A percentile compares a stretch with the other conserved stretches of the same genome.
Conservation (phyloP, 2,113 vertebrate genomes). For the Lagopus leucura region DNA sequence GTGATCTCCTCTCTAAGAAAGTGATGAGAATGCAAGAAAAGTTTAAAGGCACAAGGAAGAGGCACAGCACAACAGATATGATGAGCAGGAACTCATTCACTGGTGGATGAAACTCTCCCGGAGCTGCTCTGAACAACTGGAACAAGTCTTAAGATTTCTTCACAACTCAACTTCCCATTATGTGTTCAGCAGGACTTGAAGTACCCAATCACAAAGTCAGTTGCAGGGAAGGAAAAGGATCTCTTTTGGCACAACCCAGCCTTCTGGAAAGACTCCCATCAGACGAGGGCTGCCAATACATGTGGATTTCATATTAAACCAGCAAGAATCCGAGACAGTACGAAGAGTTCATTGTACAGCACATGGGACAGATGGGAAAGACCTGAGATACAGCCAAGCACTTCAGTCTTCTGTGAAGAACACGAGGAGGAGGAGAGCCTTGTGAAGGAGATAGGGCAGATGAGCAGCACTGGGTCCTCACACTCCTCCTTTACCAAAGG, state of each 20-base stretch:
- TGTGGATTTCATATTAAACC: neutral
- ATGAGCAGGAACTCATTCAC: neutral
- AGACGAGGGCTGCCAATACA: neutral
- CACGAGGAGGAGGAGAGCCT: neutral
- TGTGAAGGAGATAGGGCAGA: neutral
- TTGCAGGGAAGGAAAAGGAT: neutral
- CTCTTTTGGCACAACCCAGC: neutral
- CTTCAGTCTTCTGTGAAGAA: neutral
- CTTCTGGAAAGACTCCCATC: neutral
- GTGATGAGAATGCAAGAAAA: rapidly evolving
- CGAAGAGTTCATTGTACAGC: rapidly evolving
- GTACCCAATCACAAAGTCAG: neutral
- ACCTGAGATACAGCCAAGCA: rapidly evolving
- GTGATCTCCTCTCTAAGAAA: neutral
- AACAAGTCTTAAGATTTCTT: neutral
- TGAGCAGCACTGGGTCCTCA: neutral
- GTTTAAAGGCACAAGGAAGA: neutral
- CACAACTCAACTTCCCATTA: neutral
- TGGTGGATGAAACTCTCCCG: neutral
- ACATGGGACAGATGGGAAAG: neutral
- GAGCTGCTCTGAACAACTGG: neutral
- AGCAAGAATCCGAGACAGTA: neutral
- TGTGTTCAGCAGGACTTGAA: neutral
- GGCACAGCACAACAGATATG: neutral
- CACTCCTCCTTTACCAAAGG: neutral